Percentiles rank a stretch among this genome's conserved stretches.
phyloP scores from a whole-genome alignment of 1,140 invertebrate species.

The Lucilia sericata region DNA sequence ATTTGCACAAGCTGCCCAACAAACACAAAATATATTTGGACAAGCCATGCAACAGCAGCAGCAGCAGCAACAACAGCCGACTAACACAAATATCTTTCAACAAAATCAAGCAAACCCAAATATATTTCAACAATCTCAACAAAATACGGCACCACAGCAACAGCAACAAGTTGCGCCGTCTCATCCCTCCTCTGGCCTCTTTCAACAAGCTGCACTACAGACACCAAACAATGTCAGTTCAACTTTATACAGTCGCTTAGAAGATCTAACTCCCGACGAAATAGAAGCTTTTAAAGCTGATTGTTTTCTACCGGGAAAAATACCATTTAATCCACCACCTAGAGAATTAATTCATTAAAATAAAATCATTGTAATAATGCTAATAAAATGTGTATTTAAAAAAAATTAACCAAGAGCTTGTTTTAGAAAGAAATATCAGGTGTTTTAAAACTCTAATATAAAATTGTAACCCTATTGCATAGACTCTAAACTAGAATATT shows the following conservation, averaged over 20 bases:
- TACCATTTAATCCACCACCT: conserved; percentile 62
- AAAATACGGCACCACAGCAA: not conserved
- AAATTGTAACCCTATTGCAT: too few relatives aligned
- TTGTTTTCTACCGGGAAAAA: conserved; percentile 54
- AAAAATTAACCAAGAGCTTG: too few relatives aligned
- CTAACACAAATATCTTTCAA: not conserved
- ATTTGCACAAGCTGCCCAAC: not conserved
- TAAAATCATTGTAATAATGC: not conserved
- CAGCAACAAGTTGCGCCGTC: conserved; percentile 1
- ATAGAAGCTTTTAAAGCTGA: conserved; percentile 63
- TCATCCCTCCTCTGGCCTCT: conserved; percentile 18
- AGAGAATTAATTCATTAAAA: conserved; percentile 53
- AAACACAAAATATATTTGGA: conserved; percentile 33
- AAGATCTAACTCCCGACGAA: conserved; percentile 56
- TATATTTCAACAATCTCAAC: conserved; percentile 8
- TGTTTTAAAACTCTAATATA: too few relatives aligned
- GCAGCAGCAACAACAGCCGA: not conserved
- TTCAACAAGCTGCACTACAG: not conserved
- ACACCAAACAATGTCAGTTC: conserved; percentile 29
- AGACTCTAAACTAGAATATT: too few relatives aligned
- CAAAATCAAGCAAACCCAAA: not conserved
- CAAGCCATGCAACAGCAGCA: conserved; percentile 37
- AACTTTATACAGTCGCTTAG: conserved; percentile 56
- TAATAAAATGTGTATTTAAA: too few relatives aligned
- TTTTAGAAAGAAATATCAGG: too few relatives aligned